These are phyloP conservation scores for Forbesichthys agassizii DNA, from an alignment of 2,113 vertebrate species.

Conservation along the genomic window DNA sequence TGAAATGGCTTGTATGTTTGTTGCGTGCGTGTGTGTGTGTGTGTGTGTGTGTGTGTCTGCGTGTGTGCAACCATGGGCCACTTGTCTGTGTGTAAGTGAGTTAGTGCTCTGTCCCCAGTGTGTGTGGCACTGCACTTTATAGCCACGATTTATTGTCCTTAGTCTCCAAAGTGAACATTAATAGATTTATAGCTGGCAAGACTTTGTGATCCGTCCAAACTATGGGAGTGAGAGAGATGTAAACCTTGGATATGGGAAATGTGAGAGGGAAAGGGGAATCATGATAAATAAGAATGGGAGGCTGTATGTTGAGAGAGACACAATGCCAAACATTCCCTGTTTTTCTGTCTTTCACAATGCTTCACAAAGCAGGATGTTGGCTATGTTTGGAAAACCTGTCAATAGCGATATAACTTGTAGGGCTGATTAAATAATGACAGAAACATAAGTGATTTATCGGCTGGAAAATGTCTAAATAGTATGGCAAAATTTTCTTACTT, in stretches of 20 bases:
- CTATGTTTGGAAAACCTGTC: no score
- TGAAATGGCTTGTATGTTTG: constrained; percentile 27
- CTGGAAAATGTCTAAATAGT: no score
- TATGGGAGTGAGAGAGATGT: constrained; percentile 32
- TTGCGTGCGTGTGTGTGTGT: constrained; percentile 5
- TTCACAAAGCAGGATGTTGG: no score
- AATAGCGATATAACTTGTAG: no score
- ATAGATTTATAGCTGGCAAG: constrained; percentile 56
- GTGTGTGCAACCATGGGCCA: constrained; percentile 6
- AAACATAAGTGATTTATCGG: no score
- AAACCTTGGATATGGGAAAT: constrained; percentile 43
- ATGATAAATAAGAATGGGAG: constrained; percentile 5
- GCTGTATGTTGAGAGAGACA: constrained; percentile 19
- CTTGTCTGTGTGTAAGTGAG: not conserved
- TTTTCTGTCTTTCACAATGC: not conserved
- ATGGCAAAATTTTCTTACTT: no score
- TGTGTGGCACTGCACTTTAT: constrained; percentile 48
- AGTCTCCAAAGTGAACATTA: constrained; percentile 64
- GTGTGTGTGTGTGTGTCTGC: not conserved
- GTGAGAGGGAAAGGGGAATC: constrained; percentile 6
- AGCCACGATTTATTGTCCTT: constrained; percentile 44
- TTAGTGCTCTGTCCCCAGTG: constrained; percentile 17
- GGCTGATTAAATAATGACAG: no score
- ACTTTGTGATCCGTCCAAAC: constrained; percentile 56
- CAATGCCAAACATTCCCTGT: constrained; percentile 4